A percentile compares a stretch with the other conserved stretches of the same genome.
Conservation (phyloP, 2,888 invertebrate genomes). For the Melitaea athalia region DNA sequence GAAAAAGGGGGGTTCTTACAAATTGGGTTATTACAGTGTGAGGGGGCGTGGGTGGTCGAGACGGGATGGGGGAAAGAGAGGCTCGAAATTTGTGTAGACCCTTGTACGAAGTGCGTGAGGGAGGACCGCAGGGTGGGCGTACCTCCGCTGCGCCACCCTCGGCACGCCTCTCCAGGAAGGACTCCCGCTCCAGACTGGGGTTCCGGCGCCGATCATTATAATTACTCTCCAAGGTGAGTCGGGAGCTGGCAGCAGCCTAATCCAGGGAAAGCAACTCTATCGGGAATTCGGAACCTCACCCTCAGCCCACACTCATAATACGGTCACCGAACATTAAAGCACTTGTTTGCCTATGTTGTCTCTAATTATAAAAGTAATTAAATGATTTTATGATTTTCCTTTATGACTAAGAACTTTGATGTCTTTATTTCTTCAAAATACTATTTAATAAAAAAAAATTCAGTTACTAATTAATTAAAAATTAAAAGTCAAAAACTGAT, state of each 20-base stretch:
- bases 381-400: slow-evolving; percentile 54
- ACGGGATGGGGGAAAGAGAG: slow-evolving; percentile 64
- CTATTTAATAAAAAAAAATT: background rate
- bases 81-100: slow-evolving; percentile 40
- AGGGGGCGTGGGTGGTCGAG: slow-evolving; percentile 72
- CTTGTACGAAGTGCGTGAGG: slow-evolving; percentile 48
- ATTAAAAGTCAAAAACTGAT: background rate
- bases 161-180: slow-evolving; percentile 80
- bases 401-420: slow-evolving; percentile 6
- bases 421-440: background rate
- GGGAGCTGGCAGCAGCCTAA: slow-evolving; percentile 71
- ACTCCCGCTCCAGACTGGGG: slow-evolving; percentile 74
- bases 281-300: slow-evolving; percentile 57
- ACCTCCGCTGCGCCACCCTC: slow-evolving; percentile 73
- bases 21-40: slow-evolving; percentile 82
- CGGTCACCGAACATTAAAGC: slow-evolving; percentile 68
- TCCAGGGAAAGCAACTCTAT: slow-evolving; percentile 67
- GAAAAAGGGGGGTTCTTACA: slow-evolving; percentile 82
- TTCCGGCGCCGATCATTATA: slow-evolving; percentile 81
- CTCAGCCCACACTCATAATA: slow-evolving; percentile 70
- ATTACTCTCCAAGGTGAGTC: slow-evolving; percentile 81
- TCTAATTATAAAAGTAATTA: slow-evolving; percentile 68
- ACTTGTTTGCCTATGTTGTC: slow-evolving; percentile 63
- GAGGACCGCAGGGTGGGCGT: slow-evolving; percentile 72
- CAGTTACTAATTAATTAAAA: background rate